Base-by-base conservation (phyloP, 1,140 invertebrate species). In the Diorhabda sublineata region DNA sequence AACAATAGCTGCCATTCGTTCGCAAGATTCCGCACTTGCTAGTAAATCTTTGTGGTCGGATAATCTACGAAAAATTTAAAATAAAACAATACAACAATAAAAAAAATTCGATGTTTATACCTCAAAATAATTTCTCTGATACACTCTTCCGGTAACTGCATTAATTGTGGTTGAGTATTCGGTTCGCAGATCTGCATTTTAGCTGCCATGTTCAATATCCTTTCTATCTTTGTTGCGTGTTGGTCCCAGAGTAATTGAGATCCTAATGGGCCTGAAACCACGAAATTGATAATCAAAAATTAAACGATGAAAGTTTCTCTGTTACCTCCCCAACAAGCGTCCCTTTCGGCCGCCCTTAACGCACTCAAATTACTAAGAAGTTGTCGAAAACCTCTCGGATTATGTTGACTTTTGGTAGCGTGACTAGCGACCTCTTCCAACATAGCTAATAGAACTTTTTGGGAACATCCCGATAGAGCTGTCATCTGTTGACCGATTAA, bases 101-200 rank as follows among this genome's bases (percentile, higher is more conserved):
- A 52, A 52, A 26, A 6, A 52, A 4, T 52, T 2, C 6, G 4
- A 52, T 8, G 47, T 52, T 3, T 59, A 6, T 59, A 26, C 52
- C 63, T 64, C 8, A 95, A 82, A 61, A 99, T 85, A 64, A 99
- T 93, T 80, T 96, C 92, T 57, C 96, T 87, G 56, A 98, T 87
- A 77, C 96, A 95, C 81, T 98, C 97, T 77, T 94, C 90, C 41
- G 97, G 97, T 61, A 99, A 84, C 80, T 98, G 92, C 58, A 93
- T 87, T 76, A 98, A 87, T 76, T 92, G 93, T 6, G 92, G 90
- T 75, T 88, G 87, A 66, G 91, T 89, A 80, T 95, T 90, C 26
- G 93, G 91, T 85, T 90, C 90, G 69, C 86, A 85, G 69, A 93
- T 92, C 73, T 89, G 84, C 71, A 96, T 93, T 72, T 88, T 87